These are phyloP conservation scores for Andinoacara biseriatus DNA, from an alignment of 2,113 vertebrate genomes.

Conservation along the genomic window DNA sequence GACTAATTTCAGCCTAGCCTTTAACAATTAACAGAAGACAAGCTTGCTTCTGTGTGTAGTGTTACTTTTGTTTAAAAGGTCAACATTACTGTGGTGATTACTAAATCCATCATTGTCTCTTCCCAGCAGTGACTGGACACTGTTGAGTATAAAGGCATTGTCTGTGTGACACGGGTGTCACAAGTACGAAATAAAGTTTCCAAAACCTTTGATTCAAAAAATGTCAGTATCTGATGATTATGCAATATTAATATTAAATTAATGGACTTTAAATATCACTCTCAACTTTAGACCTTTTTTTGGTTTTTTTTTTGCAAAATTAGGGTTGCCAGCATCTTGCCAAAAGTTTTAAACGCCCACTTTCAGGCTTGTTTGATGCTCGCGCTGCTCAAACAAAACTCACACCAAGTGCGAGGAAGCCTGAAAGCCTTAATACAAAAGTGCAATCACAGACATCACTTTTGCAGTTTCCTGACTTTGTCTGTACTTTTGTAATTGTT, in stretches of 20 bases:
- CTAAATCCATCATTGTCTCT: conserved; percentile 20
- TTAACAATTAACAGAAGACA: conserved; percentile 13
- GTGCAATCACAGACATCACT: background rate
- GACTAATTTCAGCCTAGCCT: background rate
- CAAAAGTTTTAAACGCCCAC: background rate
- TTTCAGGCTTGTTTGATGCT: background rate
- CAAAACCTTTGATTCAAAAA: background rate
- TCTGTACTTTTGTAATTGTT: background rate
- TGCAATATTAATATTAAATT: background rate
- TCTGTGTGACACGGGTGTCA: background rate
- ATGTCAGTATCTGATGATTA: background rate
- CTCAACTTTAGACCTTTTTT: background rate
- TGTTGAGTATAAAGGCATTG: background rate
- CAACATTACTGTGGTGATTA: conserved; percentile 8
- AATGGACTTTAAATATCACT: background rate
- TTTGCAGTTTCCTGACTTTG: background rate
- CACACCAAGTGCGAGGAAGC: background rate
- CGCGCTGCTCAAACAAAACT: background rate
- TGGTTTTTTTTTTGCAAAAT: background rate
- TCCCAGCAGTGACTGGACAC: background rate
- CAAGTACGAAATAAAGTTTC: background rate
- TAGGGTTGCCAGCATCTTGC: background rate
- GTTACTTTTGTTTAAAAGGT: conserved; percentile 29
- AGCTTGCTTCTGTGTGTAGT: background rate
- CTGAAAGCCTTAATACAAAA: background rate